Evolutionary conservation across 2,113 vertebrate species (phyloP).

Genomic region (Laticauda colubrina): DNA sequence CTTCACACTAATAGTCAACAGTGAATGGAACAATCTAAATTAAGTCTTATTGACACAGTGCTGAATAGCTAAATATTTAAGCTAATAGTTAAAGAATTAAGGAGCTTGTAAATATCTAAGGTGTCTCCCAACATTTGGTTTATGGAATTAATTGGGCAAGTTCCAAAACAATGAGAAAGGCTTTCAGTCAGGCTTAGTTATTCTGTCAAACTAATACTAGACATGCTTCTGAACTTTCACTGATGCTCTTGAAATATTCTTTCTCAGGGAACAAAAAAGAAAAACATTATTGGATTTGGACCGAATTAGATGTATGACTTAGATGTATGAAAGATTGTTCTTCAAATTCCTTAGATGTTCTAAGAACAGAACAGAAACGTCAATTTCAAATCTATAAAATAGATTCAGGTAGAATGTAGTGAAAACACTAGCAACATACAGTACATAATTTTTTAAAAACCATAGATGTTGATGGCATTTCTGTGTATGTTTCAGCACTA

Average conservation of each 20-base stretch:
- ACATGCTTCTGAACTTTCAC: background rate
- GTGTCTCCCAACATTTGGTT: constrained; percentile 8
- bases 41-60: constrained; percentile 19
- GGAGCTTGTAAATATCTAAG: constrained; percentile 17
- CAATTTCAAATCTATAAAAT: background rate
- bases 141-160: constrained; percentile 16
- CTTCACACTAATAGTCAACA: background rate
- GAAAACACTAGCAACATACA: background rate
- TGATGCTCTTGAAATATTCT: background rate
- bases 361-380: background rate
- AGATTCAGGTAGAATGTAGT: background rate
- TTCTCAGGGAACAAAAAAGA: background rate
- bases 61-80: constrained; percentile 25
- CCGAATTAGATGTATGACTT: background rate
- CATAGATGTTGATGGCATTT: constrained; percentile 24
- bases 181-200: background rate
- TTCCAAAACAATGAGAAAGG: constrained; percentile 42
- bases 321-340: background rate
- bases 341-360: background rate
- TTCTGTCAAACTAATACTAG: background rate
- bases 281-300: background rate
- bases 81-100: background rate
- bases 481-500: background rate
- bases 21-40: constrained; percentile 21
- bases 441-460: background rate